Evolutionary conservation across 2,888 invertebrate genomes (phyloP).

Genomic region (Limulus polyphemus): DNA sequence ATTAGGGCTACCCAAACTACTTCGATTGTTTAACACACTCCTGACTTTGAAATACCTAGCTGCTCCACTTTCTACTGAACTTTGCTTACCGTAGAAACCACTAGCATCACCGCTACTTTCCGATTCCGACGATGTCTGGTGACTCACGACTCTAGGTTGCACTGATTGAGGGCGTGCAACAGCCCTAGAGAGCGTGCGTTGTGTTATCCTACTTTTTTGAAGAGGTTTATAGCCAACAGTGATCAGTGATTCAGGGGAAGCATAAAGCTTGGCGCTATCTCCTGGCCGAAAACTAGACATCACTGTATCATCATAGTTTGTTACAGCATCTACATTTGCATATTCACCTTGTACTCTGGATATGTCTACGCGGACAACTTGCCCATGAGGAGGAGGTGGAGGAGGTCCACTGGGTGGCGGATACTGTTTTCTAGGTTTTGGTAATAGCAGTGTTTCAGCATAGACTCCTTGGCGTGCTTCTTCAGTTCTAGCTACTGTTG

Average conservation of each 20-base stretch:
- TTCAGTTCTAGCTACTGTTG: slow-evolving; percentile 12
- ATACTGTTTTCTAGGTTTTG: slow-evolving; percentile 5
- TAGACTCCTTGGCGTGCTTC: neutral
- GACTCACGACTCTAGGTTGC: slow-evolving; percentile 12
- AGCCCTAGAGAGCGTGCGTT: slow-evolving; percentile 7
- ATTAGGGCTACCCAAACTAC: slow-evolving; percentile 10
- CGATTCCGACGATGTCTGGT: slow-evolving; percentile 11
- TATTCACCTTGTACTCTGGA: slow-evolving; percentile 14
- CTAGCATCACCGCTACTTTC: neutral
- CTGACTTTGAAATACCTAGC: slow-evolving; percentile 13
- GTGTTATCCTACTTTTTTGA: slow-evolving; percentile 42
- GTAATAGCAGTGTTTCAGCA: slow-evolving; percentile 5
- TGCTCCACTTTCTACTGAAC: slow-evolving; percentile 8
- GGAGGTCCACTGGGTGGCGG: slow-evolving; percentile 72
- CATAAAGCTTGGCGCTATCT: slow-evolving; percentile 70
- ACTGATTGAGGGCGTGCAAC: slow-evolving; percentile 10
- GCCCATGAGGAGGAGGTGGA: slow-evolving; percentile 52
- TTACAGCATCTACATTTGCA: slow-evolving; percentile 18
- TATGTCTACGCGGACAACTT: slow-evolving; percentile 21
- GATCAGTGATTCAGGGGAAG: slow-evolving; percentile 42
- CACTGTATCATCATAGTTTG: slow-evolving; percentile 35
- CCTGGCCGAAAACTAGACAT: slow-evolving; percentile 81
- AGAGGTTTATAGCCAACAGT: slow-evolving; percentile 22
- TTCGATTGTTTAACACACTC: slow-evolving; percentile 8
- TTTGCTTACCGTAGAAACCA: slow-evolving; percentile 7